Evolutionary conservation across 2,113 vertebrate genomes (phyloP), one percentile per base, ranked within the genome.

Genomic region (Megaceryle maxima): DNA sequence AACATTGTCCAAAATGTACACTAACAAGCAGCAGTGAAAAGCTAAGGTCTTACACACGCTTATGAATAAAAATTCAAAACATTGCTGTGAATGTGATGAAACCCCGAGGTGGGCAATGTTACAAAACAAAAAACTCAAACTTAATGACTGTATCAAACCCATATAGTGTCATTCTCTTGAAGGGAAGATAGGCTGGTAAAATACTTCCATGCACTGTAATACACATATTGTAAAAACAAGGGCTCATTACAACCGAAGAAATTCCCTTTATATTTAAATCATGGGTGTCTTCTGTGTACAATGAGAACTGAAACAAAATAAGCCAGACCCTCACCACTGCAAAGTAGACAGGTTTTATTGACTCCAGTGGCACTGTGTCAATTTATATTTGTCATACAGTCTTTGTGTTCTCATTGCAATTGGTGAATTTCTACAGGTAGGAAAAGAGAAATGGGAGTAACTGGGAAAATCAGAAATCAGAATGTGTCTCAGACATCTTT

Each of bases 11-110:
- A 97, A 98, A 97, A 97, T 83, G 78, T 90, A 92, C 97, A 97
- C 97, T 98, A 98, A 98, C 97, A 98, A 97, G 97, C 91, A 92
- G 94, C 68, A 55, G 97, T 96, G 97, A 97, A 97, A 98, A 97
- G 95, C 97, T 97, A 86, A 57, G 85, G 94, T 94, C 96, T 97
- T 94, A 86, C 83, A 95, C 28, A 75, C 88, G 94, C 87, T 83
- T 96, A 84, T 79, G 92, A 97, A 97, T 95, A 96, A 97, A 95
- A 94, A 97, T 96, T 96, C 93, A 96, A 94, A 95, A 94, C 87
- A 96, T 92, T 97, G 93, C 67, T 79, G 93, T 79, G 90, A 93
- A 92, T 84, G 91, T 92, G 91, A 95, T 94, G 94, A 96, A 98
- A 87, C 59, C 84, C 82, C 80, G 48, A 97, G 92, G 85, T 12